Conservation (phyloP, 1,140 invertebrate species). For the Drosophila aff. region DNA sequence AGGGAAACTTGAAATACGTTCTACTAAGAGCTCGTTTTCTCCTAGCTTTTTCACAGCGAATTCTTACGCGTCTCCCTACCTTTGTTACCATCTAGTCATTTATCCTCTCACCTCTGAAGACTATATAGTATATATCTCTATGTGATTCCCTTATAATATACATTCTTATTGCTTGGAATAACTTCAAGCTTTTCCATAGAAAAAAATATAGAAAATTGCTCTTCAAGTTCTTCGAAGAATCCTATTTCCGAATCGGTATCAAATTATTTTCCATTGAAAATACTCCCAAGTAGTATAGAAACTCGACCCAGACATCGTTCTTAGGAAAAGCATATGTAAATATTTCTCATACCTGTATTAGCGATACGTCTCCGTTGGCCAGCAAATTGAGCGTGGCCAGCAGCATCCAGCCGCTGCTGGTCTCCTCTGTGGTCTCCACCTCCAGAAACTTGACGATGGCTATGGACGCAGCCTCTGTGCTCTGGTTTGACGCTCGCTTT, state of each 20-base stretch:
- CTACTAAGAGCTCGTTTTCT: neutral
- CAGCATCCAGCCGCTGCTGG: conserved; percentile 98
- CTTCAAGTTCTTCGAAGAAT: neutral
- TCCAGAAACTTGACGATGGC: conserved; percentile 98
- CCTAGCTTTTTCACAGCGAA: neutral
- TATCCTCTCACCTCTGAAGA: neutral
- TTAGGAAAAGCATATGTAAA: neutral
- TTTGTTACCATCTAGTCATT: too few relatives aligned
- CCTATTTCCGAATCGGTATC: neutral
- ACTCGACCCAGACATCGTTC: neutral
- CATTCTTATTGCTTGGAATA: neutral
- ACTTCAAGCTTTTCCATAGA: neutral
- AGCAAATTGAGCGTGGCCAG: conserved; percentile 95
- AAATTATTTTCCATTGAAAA: too few relatives aligned
- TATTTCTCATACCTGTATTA: conserved; percentile 89
- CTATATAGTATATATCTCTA: neutral
- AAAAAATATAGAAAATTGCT: neutral
- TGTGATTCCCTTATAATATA: neutral
- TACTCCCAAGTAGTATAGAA: neutral
- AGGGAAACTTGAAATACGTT: neutral
- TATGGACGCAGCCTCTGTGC: conserved; percentile 97
- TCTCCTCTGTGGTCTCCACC: conserved; percentile 96
- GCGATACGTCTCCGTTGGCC: conserved; percentile 92
- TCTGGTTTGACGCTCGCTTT: conserved; percentile 96
- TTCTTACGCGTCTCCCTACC: neutral